Percentiles rank a stretch among this genome's conserved stretches.
phyloP scores from a whole-genome alignment of 2,113 vertebrate genomes.

The Stegastes partitus region DNA sequence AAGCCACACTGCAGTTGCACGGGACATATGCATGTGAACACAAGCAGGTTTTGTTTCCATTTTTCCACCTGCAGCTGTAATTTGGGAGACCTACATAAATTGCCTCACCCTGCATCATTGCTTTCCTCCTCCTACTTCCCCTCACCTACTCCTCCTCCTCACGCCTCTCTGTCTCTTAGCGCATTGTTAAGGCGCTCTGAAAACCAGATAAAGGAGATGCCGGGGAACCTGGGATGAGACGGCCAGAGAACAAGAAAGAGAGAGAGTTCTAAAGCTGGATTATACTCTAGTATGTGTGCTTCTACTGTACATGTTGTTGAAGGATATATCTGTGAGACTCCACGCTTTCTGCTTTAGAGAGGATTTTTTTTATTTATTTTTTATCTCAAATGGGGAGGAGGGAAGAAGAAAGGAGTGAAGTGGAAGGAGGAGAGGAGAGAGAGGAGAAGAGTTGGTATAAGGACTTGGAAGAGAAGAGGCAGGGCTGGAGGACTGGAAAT shows the following conservation, averaged over 20 bases:
- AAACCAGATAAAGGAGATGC: slow-evolving; percentile 69
- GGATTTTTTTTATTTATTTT: slow-evolving; percentile 19
- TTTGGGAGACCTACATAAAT: slow-evolving; percentile 65
- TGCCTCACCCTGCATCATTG: slow-evolving; percentile 52
- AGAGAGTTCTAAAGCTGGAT: slow-evolving; percentile 21
- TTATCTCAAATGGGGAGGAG: slow-evolving; percentile 47
- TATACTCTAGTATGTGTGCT: background rate
- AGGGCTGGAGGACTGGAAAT: slow-evolving; percentile 56
- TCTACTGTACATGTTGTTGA: slow-evolving; percentile 16
- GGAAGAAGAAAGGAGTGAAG: slow-evolving; percentile 21
- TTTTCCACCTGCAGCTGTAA: slow-evolving; percentile 54
- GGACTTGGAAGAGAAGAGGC: slow-evolving; percentile 49
- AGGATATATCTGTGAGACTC: slow-evolving; percentile 29
- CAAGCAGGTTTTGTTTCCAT: slow-evolving; percentile 27
- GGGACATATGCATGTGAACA: background rate
- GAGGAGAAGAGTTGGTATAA: slow-evolving; percentile 25
- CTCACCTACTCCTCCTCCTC: slow-evolving; percentile 44
- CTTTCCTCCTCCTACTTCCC: slow-evolving; percentile 46
- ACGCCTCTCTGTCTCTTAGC: slow-evolving; percentile 53
- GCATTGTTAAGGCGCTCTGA: slow-evolving; percentile 71
- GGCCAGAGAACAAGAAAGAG: slow-evolving; percentile 10
- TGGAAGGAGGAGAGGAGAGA: slow-evolving; percentile 8
- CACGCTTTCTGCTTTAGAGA: slow-evolving; percentile 48
- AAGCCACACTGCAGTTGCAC: background rate
- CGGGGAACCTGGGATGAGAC: slow-evolving; percentile 54